These are phyloP conservation scores for Daktulosphaira vitifoliae DNA, from an alignment of 1,140 invertebrate species.

Conservation along the genomic window DNA sequence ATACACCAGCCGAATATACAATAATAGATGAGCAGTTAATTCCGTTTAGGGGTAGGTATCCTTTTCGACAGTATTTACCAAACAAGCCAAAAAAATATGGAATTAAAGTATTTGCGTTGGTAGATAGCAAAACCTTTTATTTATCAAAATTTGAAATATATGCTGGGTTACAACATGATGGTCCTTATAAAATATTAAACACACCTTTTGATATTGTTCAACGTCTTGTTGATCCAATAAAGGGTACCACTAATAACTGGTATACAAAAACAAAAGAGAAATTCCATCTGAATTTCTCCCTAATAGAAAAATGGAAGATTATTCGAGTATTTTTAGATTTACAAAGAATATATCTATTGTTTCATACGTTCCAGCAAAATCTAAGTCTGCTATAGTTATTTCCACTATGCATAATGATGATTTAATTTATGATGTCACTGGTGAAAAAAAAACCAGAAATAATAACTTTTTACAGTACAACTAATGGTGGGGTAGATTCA, in stretches of 20 bases:
- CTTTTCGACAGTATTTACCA: too few relatives aligned
- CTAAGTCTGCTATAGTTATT: background rate
- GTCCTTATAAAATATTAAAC: conserved; percentile 40
- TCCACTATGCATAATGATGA: conserved; percentile 17
- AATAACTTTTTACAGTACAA: conserved; percentile 44
- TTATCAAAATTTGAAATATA: too few relatives aligned
- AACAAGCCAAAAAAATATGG: too few relatives aligned
- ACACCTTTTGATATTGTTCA: conserved; percentile 38
- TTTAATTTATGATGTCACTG: background rate
- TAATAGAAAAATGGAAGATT: background rate
- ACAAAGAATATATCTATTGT: background rate
- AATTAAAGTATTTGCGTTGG: too few relatives aligned
- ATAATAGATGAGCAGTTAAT: conserved; percentile 45
- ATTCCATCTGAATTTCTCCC: conserved; percentile 14
- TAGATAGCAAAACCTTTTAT: too few relatives aligned
- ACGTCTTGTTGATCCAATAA: too few relatives aligned
- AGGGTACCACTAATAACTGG: conserved; percentile 39
- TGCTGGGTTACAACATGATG: conserved; percentile 40
- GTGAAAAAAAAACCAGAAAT: conserved; percentile 41
- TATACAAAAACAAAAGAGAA: conserved; percentile 31
- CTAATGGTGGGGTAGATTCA: conserved; percentile 45
- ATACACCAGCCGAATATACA: conserved; percentile 39
- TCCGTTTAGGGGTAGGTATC: too few relatives aligned
- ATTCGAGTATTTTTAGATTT: conserved; percentile 13
- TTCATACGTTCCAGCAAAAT: conserved; percentile 5